A percentile compares a stretch with the other conserved stretches of the same genome.
These are phyloP conservation scores for Antheraea mylitta DNA, from an alignment of 1,140 invertebrate species.

Conservation along the genomic window DNA sequence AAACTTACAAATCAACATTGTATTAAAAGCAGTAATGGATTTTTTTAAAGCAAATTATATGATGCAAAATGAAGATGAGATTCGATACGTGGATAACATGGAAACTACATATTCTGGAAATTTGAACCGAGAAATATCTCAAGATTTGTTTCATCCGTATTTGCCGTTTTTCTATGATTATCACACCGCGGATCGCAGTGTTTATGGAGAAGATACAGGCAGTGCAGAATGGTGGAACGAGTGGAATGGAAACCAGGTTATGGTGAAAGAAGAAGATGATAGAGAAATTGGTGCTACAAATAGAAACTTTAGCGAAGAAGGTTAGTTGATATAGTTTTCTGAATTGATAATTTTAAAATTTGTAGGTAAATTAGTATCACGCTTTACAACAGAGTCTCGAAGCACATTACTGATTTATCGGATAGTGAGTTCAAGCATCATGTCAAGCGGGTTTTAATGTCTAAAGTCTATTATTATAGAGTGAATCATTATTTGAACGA, in stretches of 20 bases:
- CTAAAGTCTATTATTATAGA: no score
- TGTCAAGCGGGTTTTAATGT: no score
- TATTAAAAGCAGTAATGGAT: conserved; percentile 30
- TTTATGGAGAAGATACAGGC: background rate
- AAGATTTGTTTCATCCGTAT: conserved; percentile 38
- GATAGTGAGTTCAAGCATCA: no score
- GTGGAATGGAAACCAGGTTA: conserved; percentile 31
- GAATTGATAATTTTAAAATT: no score
- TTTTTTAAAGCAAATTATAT: conserved; percentile 40
- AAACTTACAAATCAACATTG: background rate
- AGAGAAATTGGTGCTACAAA: conserved; percentile 19
- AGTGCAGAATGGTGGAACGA: conserved; percentile 18
- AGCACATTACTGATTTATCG: no score
- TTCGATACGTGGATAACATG: conserved; percentile 12
- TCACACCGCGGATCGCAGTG: conserved; percentile 15
- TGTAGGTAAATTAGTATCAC: no score
- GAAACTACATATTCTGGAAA: background rate
- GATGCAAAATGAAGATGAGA: conserved; percentile 28
- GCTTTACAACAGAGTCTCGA: no score
- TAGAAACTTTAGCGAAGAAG: conserved; percentile 43
- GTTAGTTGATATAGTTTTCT: conserved; percentile 21
- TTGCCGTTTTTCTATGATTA: conserved; percentile 54
- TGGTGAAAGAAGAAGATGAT: conserved; percentile 50
- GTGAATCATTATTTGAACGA: no score
- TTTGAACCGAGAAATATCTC: conserved; percentile 18